These are phyloP conservation scores for Seriola quinqueradiata DNA, from an alignment of 2,113 vertebrate genomes.

Conservation along the genomic window DNA sequence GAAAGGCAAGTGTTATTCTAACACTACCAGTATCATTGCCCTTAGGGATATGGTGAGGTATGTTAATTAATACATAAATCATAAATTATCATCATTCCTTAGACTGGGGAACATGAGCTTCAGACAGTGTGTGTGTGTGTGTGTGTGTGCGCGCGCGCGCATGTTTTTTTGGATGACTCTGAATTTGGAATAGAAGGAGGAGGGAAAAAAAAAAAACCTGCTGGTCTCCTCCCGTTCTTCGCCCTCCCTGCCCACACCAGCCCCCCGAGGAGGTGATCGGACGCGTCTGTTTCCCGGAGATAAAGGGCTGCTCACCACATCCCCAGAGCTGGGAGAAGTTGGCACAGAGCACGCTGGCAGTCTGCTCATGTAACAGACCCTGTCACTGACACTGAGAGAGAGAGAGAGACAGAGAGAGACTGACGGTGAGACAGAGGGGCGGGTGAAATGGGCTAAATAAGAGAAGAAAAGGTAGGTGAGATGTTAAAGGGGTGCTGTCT, in stretches of 20 bases:
- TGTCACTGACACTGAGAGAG: conserved; percentile 78
- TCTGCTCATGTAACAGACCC: conserved; percentile 76
- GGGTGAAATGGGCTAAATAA: conserved; percentile 40
- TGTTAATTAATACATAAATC: conserved; percentile 70
- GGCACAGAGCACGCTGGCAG: conserved; percentile 75
- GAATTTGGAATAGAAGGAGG: conserved; percentile 48
- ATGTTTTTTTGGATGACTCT: conserved; percentile 34
- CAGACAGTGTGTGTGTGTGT: conserved; percentile 1
- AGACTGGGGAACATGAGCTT: conserved; percentile 19
- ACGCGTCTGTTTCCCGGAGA: conserved; percentile 84
- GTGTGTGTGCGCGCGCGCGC: neutral
- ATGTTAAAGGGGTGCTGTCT: conserved; percentile 38
- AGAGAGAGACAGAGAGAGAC: conserved; percentile 29
- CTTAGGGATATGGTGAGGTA: conserved; percentile 38
- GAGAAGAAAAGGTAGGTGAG: conserved; percentile 43
- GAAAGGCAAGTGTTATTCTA: conserved; percentile 28
- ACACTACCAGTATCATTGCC: conserved; percentile 14
- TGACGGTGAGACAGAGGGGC: conserved; percentile 34
- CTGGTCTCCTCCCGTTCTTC: conserved; percentile 57
- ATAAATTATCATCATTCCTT: conserved; percentile 41
- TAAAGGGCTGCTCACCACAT: conserved; percentile 82
- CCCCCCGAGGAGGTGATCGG: conserved; percentile 76
- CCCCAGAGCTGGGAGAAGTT: conserved; percentile 77
- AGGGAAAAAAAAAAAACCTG: conserved; percentile 39
- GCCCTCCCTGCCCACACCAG: conserved; percentile 62